phyloP scores from a whole-genome alignment of 2,797 vertebrate genomes.

The Steatocranus sp. region DNA sequence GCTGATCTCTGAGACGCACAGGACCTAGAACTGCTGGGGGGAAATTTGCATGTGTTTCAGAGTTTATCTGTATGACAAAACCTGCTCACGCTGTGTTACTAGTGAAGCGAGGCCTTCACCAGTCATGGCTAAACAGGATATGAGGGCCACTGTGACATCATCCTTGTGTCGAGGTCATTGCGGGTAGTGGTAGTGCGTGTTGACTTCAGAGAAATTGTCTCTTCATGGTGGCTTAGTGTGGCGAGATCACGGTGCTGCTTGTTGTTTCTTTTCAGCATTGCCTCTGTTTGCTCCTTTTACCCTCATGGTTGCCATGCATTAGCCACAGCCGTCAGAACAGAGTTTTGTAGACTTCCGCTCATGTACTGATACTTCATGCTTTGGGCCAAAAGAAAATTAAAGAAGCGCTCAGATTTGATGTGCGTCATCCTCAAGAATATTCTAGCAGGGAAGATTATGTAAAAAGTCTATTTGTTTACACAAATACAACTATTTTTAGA shows the following conservation, averaged over 20 bases:
- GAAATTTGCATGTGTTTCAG: background rate
- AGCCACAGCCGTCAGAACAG: background rate
- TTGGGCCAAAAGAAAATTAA: background rate
- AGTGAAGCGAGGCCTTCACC: conserved; percentile 3
- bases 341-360: background rate
- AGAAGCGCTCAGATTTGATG: background rate
- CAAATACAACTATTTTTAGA: background rate
- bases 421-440: background rate
- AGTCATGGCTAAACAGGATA: conserved; percentile 51
- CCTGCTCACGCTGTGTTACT: conserved; percentile 14
- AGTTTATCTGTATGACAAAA: background rate
- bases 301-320: background rate
- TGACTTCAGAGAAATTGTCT: conserved; percentile 7
- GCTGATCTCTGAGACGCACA: background rate
- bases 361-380: background rate
- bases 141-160: conserved; percentile 27
- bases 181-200: background rate
- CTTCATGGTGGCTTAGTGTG: background rate
- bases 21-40: background rate
- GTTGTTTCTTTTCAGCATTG: conserved; percentile 2
- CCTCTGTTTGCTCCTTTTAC: conserved; percentile 2
- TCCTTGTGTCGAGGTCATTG: conserved; percentile 22
- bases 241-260: conserved; percentile 18
- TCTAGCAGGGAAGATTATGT: background rate
- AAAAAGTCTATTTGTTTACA: background rate